Conservation (phyloP, 1,140 invertebrate species). For the Leptopilina clavipes region DNA sequence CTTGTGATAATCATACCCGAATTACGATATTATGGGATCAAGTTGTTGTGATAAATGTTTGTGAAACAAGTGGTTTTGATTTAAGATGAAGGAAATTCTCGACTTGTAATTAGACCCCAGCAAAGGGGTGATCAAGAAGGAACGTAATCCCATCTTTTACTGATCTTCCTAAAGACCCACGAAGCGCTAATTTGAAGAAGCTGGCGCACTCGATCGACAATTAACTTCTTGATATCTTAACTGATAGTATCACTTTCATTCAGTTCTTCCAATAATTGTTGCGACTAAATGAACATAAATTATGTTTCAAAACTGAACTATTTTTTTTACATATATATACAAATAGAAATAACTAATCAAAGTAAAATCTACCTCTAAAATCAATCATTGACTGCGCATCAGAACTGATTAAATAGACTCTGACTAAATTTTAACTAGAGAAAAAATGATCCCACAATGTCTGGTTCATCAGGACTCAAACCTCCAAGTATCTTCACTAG, state of each 20-base stretch:
- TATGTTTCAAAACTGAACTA: too few species aligned
- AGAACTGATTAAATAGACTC: too few species aligned
- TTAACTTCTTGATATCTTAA: conserved; percentile 2
- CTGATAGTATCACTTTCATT: neutral
- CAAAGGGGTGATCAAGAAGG: neutral
- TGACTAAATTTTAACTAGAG: neutral
- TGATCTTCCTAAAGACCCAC: conserved; percentile 1
- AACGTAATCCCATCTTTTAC: conserved; percentile 17
- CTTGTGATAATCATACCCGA: neutral
- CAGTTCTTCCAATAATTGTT: too few species aligned
- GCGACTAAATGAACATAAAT: too few species aligned
- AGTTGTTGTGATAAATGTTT: conserved; percentile 2
- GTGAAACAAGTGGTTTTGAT: conserved; percentile 22
- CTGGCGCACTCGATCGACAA: neutral
- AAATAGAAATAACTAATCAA: too few species aligned
- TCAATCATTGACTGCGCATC: too few species aligned
- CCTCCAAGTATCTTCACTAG: conserved; percentile 45
- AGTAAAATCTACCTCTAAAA: too few species aligned
- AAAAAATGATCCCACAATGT: conserved; percentile 60
- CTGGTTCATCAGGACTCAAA: conserved; percentile 56
- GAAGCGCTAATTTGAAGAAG: neutral
- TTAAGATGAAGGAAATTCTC: neutral
- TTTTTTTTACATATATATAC: too few species aligned
- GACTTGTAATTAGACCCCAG: neutral
- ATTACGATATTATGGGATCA: neutral